Evolutionary conservation across 2,888 invertebrate genomes (phyloP), one percentile per base, ranked within the genome.

Genomic region (Formica aserva): DNA sequence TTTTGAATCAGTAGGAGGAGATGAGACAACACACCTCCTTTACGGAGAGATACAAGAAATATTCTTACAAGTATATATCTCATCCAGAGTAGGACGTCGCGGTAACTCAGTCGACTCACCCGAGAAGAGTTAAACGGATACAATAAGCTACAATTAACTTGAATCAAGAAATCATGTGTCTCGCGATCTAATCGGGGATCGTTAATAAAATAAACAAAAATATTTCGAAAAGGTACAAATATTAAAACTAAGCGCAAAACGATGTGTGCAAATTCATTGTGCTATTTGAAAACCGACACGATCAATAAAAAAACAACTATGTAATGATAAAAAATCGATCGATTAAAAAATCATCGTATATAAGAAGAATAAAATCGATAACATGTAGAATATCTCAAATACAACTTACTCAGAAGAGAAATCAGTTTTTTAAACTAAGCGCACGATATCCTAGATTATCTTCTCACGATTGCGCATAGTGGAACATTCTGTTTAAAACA

Each of bases 1-100:
- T 91, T 89, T 91, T 86, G 90, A 92, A 90, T 89, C 82, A 67
- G 92, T 93, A 93, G 94, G 93, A 92, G 94, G 93, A 92, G 92
- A 93, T 92, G 91, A 45, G 45, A 89, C 88, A 89, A 90, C 89
- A 90, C 89, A 92, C 92, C 90, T 86, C 91, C 92, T 87, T 85
- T 84, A 72, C 22, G 45, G n/a, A 52, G n/a, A 66, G 45, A 52
- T 52, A 82, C 86, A 84, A 88, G 88, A 90, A 88, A 83, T 78
- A 87, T 84, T 82, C 85, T 84, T 78, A 65, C 45, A 83, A 87
- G 85, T 86, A 87, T 84, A 86, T 86, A 82, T 85, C 83, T 88
- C 83, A 83, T 82, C 77, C 77, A 41, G 52, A 41, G 74, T 62
- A 82, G 84, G 81, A 81, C 45, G 22, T 67, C 32, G 67, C 60